Percentiles rank a stretch among this genome's conserved stretches.
These are phyloP conservation scores for Caenorhabditis sp. DNA, from an alignment of 2,888 invertebrate genomes.

Conservation along the genomic window DNA sequence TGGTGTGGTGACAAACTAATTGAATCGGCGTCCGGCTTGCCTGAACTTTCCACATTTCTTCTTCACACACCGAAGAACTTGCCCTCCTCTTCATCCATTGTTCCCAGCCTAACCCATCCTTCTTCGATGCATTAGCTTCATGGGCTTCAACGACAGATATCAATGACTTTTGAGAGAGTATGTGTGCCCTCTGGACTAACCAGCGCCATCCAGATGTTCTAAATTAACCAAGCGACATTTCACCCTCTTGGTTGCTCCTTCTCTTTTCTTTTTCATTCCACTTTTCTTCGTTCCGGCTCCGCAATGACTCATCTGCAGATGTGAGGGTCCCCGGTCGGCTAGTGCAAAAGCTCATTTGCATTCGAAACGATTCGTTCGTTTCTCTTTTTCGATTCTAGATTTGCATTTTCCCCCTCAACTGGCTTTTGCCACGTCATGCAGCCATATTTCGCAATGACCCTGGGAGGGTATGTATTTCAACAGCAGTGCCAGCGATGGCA, in stretches of 20 bases:
- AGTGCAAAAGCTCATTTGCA: constrained; percentile 26
- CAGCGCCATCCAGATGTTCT: constrained; percentile 47
- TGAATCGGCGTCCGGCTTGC: constrained; percentile 45
- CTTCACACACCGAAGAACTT: constrained; percentile 28
- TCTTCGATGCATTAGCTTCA: constrained; percentile 45
- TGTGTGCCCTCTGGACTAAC: constrained; percentile 14
- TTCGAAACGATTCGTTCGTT: constrained; percentile 5
- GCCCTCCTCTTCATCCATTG: constrained; percentile 37
- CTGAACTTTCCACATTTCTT: background rate
- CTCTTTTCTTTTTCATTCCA: constrained; percentile 12
- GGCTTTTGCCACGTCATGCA: constrained; percentile 23
- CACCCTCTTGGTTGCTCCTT: background rate
- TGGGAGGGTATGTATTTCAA: no score
- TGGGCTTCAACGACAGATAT: constrained; percentile 48
- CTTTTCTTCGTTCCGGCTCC: constrained; percentile 11
- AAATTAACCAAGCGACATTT: constrained; percentile 41
- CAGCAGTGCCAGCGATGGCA: constrained; percentile 6
- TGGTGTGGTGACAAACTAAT: constrained; percentile 50
- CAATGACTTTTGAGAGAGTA: constrained; percentile 40
- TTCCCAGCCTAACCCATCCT: constrained; percentile 31
- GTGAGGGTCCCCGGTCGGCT: constrained; percentile 14
- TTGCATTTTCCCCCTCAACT: constrained; percentile 5
- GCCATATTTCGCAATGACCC: constrained; percentile 44
- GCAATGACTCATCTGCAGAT: constrained; percentile 48
- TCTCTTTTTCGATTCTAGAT: constrained; percentile 10